Conservation (phyloP, 2,888 invertebrate species). For the Andrena dorsata region DNA sequence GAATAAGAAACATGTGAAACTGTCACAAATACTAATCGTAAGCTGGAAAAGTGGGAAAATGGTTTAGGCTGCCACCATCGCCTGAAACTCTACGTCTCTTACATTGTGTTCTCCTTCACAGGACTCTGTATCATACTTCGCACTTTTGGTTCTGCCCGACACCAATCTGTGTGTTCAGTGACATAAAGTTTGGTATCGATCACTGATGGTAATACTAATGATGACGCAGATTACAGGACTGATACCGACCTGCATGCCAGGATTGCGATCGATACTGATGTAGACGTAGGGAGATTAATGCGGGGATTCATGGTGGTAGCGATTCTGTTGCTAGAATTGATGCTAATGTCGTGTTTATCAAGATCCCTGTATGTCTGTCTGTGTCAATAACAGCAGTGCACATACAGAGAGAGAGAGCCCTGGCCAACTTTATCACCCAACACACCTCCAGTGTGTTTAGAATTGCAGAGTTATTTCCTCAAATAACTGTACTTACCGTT, state of each 20-base stretch:
- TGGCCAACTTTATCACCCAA: not conserved
- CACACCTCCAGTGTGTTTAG: too few species aligned
- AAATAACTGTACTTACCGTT: too few species aligned
- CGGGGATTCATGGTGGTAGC: not conserved
- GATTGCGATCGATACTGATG: conserved; percentile 10
- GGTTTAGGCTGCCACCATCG: too few species aligned
- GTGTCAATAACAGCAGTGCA: not conserved
- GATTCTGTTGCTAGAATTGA: conserved; percentile 3
- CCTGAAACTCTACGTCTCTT: too few species aligned
- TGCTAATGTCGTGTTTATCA: conserved; percentile 3
- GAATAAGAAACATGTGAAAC: too few species aligned
- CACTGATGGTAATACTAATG: not conserved
- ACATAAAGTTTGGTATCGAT: not conserved
- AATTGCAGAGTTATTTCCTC: too few species aligned
- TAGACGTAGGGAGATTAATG: not conserved
- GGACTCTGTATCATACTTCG: conserved; percentile 20
- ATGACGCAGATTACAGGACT: not conserved
- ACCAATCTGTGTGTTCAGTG: not conserved
- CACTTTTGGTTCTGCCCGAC: conserved; percentile 27
- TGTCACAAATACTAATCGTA: too few species aligned
- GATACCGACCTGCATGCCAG: not conserved
- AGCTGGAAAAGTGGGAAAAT: too few species aligned
- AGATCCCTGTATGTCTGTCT: not conserved
- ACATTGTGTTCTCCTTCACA: not conserved
- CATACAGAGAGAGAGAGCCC: too few species aligned